These are phyloP conservation scores for Brenthis daphne DNA, from an alignment of 2,888 invertebrate species.

Conservation along the genomic window DNA sequence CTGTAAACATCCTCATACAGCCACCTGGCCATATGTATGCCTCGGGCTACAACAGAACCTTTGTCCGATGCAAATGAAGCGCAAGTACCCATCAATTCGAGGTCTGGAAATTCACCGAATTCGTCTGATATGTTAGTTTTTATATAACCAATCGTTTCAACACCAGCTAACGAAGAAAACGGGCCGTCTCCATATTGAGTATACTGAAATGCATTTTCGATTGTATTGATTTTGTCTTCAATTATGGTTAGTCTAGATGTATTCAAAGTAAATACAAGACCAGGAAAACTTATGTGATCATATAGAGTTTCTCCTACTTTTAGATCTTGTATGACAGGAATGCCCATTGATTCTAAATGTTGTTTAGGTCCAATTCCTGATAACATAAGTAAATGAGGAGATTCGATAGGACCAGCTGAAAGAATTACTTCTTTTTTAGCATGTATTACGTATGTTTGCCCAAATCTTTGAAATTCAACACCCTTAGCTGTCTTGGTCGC, in stretches of 20 bases:
- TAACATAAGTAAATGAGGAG: constrained; percentile 88
- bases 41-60: constrained; percentile 69
- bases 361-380: constrained; percentile 85
- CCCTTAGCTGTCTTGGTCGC: constrained; percentile 72
- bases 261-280: constrained; percentile 79
- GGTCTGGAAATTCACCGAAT: constrained; percentile 82
- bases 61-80: constrained; percentile 82
- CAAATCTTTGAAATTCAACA: constrained; percentile 63
- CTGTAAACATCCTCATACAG: constrained; percentile 67
- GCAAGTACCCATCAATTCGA: constrained; percentile 84
- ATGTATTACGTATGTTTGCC: constrained; percentile 68
- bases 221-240: constrained; percentile 54
- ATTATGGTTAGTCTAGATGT: constrained; percentile 61
- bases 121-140: constrained; percentile 82
- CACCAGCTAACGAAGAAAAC: constrained; percentile 78
- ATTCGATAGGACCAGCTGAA: constrained; percentile 89
- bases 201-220: constrained; percentile 61
- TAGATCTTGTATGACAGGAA: constrained; percentile 83
- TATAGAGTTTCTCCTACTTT: constrained; percentile 86
- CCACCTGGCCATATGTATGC: constrained; percentile 65
- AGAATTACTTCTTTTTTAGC: constrained; percentile 81
- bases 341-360: constrained; percentile 81
- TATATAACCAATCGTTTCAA: constrained; percentile 82
- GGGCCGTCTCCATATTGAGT: constrained; percentile 76
- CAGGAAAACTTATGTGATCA: constrained; percentile 85